These are phyloP conservation scores for Yponomeuta malinellus DNA, from an alignment of 2,888 invertebrate genomes.

Conservation along the genomic window DNA sequence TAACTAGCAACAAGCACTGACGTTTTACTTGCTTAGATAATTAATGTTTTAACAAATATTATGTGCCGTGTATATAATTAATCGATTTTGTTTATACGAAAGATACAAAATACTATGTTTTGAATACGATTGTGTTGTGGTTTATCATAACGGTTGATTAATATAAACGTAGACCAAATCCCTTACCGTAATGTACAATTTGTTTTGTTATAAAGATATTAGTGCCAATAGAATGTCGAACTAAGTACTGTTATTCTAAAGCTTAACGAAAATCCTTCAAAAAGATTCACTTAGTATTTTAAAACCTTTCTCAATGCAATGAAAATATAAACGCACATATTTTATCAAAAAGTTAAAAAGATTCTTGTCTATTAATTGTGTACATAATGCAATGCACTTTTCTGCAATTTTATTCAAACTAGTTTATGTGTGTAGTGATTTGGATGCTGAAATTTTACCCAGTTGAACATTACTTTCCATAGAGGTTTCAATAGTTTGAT, in stretches of 20 bases:
- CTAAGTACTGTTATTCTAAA: slow-evolving; percentile 34
- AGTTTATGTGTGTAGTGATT: not conserved
- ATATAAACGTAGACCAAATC: slow-evolving; percentile 53
- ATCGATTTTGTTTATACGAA: slow-evolving; percentile 24
- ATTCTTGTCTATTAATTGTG: not conserved
- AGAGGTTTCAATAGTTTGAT: not conserved
- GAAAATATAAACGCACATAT: not conserved
- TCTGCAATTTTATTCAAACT: not conserved
- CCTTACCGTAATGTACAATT: slow-evolving; percentile 69
- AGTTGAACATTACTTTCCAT: not conserved
- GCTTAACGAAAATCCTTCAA: slow-evolving; percentile 18
- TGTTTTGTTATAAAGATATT: slow-evolving; percentile 41
- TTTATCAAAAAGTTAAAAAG: not conserved
- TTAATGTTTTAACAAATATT: slow-evolving; percentile 8
- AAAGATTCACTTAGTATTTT: not conserved
- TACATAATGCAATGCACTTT: not conserved
- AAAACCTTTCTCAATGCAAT: not conserved
- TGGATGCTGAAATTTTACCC: not conserved
- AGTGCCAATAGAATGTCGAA: slow-evolving; percentile 60
- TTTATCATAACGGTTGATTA: slow-evolving; percentile 6
- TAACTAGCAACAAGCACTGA: slow-evolving; percentile 51
- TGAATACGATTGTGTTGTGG: slow-evolving; percentile 10
- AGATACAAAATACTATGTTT: slow-evolving; percentile 42
- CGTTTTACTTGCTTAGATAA: slow-evolving; percentile 19
- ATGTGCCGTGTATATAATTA: slow-evolving; percentile 67